A percentile compares a stretch with the other conserved stretches of the same genome.
phyloP scores from a whole-genome alignment of 1,140 invertebrate genomes.

The Drosophila setifemur region DNA sequence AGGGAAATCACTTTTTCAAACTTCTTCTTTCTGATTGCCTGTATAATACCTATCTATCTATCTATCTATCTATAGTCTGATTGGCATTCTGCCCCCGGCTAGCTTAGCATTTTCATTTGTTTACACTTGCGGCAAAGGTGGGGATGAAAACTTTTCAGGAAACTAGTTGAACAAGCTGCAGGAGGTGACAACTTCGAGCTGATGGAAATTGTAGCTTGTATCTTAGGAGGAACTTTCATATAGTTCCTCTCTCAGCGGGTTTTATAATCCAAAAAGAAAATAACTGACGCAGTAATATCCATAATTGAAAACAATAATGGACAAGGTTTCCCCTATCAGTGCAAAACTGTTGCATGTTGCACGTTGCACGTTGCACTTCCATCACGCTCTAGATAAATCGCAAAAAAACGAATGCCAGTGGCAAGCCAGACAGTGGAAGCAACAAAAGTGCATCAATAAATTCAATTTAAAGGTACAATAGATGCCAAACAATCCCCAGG shows the following conservation, averaged over 20 bases:
- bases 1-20: too few relatives aligned
- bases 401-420: conserved; percentile 3
- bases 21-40: too few relatives aligned
- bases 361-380: conserved; percentile 16
- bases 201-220: too few relatives aligned
- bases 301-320: conserved; percentile 35
- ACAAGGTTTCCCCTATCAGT: conserved; percentile 22
- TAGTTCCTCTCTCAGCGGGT: too few relatives aligned
- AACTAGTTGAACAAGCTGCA: neutral
- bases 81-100: too few relatives aligned
- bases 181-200: neutral
- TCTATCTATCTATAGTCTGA: too few relatives aligned
- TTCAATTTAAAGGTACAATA: conserved; percentile 58
- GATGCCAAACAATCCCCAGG: conserved; percentile 28
- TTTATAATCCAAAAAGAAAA: too few relatives aligned
- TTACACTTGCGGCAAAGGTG: too few relatives aligned
- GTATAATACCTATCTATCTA: too few relatives aligned
- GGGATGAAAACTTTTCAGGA: neutral
- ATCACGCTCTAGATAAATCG: conserved; percentile 31
- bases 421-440: conserved; percentile 30
- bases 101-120: too few relatives aligned
- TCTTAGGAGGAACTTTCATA: too few relatives aligned
- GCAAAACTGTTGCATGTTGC: conserved; percentile 34
- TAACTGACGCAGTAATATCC: conserved; percentile 31
- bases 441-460: conserved; percentile 73